Percentiles rank a stretch among this genome's conserved stretches.
These are phyloP conservation scores for Alviniconcha strummeri DNA, from an alignment of 2,888 invertebrate species.

Conservation along the genomic window DNA sequence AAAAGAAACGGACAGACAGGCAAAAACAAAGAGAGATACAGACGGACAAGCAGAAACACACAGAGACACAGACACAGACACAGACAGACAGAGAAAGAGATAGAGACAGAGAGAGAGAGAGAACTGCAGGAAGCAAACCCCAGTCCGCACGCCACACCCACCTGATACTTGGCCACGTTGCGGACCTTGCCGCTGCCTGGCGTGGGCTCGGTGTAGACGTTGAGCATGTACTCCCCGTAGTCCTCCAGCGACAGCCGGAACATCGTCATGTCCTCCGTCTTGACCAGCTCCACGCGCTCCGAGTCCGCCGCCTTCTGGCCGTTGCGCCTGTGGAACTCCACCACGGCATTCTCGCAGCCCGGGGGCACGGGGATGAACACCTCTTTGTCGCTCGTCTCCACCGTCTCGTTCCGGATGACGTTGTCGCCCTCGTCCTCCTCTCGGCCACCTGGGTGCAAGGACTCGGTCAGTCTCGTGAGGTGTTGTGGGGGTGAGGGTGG, in stretches of 20 bases:
- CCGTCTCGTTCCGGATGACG: slow-evolving; percentile 57
- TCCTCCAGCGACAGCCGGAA: slow-evolving; percentile 61
- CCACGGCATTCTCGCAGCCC: slow-evolving; percentile 54
- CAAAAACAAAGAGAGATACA: too few relatives aligned
- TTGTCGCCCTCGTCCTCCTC: slow-evolving; percentile 45
- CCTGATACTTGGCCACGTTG: slow-evolving; percentile 64
- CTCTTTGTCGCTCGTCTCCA: slow-evolving; percentile 64
- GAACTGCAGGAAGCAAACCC: too few relatives aligned
- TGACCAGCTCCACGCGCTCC: slow-evolving; percentile 53
- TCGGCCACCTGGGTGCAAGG: neutral
- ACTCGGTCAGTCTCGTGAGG: too few relatives aligned
- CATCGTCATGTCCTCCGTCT: slow-evolving; percentile 57
- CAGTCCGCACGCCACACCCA: neutral
- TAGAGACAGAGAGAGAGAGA: too few relatives aligned
- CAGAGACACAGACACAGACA: too few relatives aligned
- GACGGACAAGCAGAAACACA: too few relatives aligned
- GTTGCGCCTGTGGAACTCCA: slow-evolving; percentile 62
- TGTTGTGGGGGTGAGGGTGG: too few relatives aligned
- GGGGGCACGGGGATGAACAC: slow-evolving; percentile 61
- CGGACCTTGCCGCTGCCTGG: slow-evolving; percentile 50
- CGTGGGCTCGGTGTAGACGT: slow-evolving; percentile 59
- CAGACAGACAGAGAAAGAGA: too few relatives aligned
- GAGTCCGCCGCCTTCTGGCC: slow-evolving; percentile 59
- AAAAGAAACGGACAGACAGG: too few relatives aligned
- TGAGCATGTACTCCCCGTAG: slow-evolving; percentile 66